These are phyloP conservation scores for Cheilinus undulatus DNA, from an alignment of 2,113 vertebrate genomes.

Conservation along the genomic window DNA sequence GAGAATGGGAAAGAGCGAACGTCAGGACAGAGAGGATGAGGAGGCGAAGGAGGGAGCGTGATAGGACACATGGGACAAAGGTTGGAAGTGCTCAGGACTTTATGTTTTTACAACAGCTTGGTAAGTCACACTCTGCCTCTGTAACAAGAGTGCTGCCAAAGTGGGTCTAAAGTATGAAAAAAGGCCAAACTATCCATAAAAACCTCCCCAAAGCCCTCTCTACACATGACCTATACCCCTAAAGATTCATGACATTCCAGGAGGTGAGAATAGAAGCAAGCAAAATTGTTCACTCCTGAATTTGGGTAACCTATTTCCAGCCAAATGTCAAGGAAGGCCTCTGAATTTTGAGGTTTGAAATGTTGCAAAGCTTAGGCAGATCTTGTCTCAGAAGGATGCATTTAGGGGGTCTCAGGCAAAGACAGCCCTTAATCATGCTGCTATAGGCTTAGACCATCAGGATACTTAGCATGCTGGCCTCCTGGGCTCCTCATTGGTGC, in stretches of 20 bases:
- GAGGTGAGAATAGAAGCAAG: not conserved
- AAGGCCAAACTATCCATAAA: slow-evolving; percentile 21
- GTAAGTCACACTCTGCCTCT: slow-evolving; percentile 17
- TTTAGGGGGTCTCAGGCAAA: too few species aligned
- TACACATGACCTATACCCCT: not conserved
- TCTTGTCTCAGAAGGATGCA: too few species aligned
- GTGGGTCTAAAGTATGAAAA: slow-evolving; percentile 11
- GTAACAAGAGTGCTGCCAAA: not conserved
- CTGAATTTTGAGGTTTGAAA: too few species aligned
- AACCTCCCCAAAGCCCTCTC: not conserved
- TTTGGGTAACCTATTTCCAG: too few species aligned
- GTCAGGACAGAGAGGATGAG: slow-evolving; percentile 20
- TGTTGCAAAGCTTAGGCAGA: too few species aligned
- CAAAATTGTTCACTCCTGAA: too few species aligned
- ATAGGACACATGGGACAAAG: slow-evolving; percentile 23
- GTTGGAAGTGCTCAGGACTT: not conserved
- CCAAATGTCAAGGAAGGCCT: too few species aligned
- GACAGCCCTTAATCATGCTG: too few species aligned
- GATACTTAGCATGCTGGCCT: too few species aligned
- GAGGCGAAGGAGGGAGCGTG: not conserved
- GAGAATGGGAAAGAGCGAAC: slow-evolving; percentile 29
- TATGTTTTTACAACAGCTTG: slow-evolving; percentile 32
- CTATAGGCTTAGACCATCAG: too few species aligned
- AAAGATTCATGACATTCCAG: not conserved
- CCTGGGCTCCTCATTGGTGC: too few species aligned